Conservation (phyloP, 2,888 invertebrate genomes). For the Trisateles emortualis region DNA sequence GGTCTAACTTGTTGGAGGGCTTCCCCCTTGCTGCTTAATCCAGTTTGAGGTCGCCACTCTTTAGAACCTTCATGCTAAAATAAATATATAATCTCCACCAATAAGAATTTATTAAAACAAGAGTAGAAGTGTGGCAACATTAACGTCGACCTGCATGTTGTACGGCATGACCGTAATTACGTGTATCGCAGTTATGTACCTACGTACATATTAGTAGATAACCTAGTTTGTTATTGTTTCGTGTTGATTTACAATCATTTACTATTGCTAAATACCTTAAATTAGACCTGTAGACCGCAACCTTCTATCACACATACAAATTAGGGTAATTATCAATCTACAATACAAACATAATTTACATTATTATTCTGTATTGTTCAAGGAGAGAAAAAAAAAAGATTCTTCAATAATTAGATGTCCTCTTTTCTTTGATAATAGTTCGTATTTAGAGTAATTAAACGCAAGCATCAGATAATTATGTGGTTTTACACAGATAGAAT, state of each 20-base stretch:
- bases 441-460: no score
- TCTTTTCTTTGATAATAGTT: no score
- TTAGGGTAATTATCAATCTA: not conserved
- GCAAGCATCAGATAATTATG: no score
- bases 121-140: no score
- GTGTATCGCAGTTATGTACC: not conserved
- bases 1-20: no score
- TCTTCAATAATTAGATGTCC: not conserved
- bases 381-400: not conserved
- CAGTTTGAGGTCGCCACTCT: no score
- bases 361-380: not conserved
- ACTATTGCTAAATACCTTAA: slow-evolving; percentile 22
- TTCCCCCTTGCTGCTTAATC: no score
- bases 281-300: slow-evolving; percentile 11
- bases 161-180: not conserved
- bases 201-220: slow-evolving; percentile 21
- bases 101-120: not conserved
- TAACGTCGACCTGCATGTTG: not conserved
- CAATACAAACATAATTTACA: not conserved
- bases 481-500: no score
- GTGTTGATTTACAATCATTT: slow-evolving; percentile 25
- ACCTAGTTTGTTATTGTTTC: slow-evolving; percentile 36
- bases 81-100: no score
- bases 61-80: no score
- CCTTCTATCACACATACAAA: slow-evolving; percentile 25